These are phyloP conservation scores for Emys orbicularis DNA, from an alignment of 2,797 vertebrate genomes.

Conservation along the genomic window DNA sequence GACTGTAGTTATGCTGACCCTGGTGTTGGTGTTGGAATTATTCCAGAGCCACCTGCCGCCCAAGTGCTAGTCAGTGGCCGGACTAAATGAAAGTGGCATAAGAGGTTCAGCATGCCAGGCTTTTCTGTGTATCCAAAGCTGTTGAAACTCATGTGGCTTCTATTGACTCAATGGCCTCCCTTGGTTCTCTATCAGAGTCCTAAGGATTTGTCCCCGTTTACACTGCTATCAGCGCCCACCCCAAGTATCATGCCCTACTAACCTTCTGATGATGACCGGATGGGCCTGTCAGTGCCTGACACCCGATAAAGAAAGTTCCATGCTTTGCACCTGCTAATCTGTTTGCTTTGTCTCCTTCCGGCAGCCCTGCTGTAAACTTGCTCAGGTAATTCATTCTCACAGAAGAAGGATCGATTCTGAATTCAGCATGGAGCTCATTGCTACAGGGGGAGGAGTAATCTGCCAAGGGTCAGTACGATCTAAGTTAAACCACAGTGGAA, in stretches of 20 bases:
- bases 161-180: too few relatives aligned
- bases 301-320: background rate
- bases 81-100: too few relatives aligned
- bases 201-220: background rate
- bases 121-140: too few relatives aligned
- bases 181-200: too few relatives aligned
- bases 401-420: background rate
- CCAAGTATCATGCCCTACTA: background rate
- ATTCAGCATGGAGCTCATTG: background rate
- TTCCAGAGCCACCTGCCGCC: too few relatives aligned
- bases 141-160: too few relatives aligned
- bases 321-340: background rate
- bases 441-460: background rate
- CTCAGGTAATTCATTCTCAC: accelerated
- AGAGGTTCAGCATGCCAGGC: too few relatives aligned
- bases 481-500: background rate
- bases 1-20: too few relatives aligned
- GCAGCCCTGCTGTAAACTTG: background rate
- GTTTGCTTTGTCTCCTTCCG: background rate
- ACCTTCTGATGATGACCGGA: background rate
- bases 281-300: background rate
- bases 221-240: background rate
- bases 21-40: too few relatives aligned
- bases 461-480: background rate
- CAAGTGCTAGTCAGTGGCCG: too few relatives aligned